Base-by-base conservation (phyloP, 2,888 invertebrate genomes). In the Macropis europaea region DNA sequence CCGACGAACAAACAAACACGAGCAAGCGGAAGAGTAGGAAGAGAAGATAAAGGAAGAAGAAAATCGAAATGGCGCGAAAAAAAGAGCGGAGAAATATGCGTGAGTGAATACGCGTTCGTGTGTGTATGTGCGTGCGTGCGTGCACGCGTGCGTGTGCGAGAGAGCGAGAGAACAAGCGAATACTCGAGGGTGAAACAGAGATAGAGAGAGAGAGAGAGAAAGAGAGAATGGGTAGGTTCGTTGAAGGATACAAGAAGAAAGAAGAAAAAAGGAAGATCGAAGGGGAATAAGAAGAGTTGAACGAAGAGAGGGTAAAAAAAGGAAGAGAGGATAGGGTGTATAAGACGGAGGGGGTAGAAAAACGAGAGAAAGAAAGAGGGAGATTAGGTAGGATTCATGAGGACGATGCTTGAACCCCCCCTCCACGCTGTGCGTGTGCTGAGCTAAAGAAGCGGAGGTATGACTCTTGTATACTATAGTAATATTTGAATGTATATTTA, bases 401-500 rank as follows among this genome's bases (percentile, higher is more conserved):
- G 73, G 70, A 79, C 73, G 68, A 68, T 66, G 77, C 53, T 63
- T 61, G 57, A 62, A 61, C 71, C 61, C 42, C 45, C 32, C 68
- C n/a, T n/a, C n/a, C n/a, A n/a, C n/a, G n/a, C n/a, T n/a, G n/a
- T n/a, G 36, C 38, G 53, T 56, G 67, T 70, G 80, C 68, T 68
- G 76, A 80, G 77, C 76, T 70, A 76, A 66, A 77, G 73, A 34
- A 62, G 63, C 64, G 61, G 66, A 34, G 72, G 60, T 84, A 88
- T 82, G 84, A 88, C 84, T 86, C 87, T 88, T 87, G 88, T 89
- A 89, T 88, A 88, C 87, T 89, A 88, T 90, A 88, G 88, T 86
- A 85, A 87, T 88, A 89, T 88, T 89, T 86, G 86, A 88, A 87
- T 88, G 87, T 89, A 89, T 89, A 88, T 90, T 88, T 89, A 89